A percentile compares a stretch with the other conserved stretches of the same genome.
These are phyloP conservation scores for Timandra comae DNA, from an alignment of 2,888 invertebrate genomes.

Conservation along the genomic window DNA sequence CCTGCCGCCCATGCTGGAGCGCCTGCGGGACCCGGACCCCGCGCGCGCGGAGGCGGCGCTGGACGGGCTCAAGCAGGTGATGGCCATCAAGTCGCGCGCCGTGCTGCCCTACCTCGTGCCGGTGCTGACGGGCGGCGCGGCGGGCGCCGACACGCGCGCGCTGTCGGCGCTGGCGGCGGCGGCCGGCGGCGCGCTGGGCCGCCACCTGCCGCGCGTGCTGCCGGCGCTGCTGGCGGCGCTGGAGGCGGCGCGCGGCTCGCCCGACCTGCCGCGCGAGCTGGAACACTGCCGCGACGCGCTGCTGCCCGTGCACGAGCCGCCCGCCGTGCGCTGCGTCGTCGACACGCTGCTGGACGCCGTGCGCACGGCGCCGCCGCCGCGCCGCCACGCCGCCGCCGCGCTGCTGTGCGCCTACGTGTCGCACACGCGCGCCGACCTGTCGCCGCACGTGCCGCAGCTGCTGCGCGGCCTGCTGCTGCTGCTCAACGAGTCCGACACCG, in stretches of 20 bases:
- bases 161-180: slow-evolving; percentile 95
- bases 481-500: slow-evolving; percentile 88
- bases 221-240: slow-evolving; percentile 91
- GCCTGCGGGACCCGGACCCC: slow-evolving; percentile 84
- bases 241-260: slow-evolving; percentile 80
- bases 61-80: slow-evolving; percentile 94
- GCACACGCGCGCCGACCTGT: slow-evolving; percentile 91
- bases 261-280: slow-evolving; percentile 83
- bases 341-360: slow-evolving; percentile 25
- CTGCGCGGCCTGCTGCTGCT: slow-evolving; percentile 90
- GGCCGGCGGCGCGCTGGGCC: slow-evolving; percentile 93
- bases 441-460: slow-evolving; percentile 91
- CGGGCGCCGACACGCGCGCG: slow-evolving; percentile 37
- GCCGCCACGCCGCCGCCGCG: slow-evolving; percentile 87
- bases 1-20: slow-evolving; percentile 90
- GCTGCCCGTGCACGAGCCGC: slow-evolving; percentile 91
- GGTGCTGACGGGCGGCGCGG: slow-evolving; percentile 82
- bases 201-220: slow-evolving; percentile 93
- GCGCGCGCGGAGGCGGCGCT: slow-evolving; percentile 91
- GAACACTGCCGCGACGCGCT: slow-evolving; percentile 96
- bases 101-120: slow-evolving; percentile 98
- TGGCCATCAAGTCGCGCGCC: slow-evolving; percentile 96
- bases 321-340: slow-evolving; percentile 89
- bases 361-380: slow-evolving; percentile 59
- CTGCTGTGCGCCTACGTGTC: slow-evolving; percentile 94